Evolutionary conservation across 2,888 invertebrate species (phyloP).

Genomic region (Scrobipalpa atriplicella): DNA sequence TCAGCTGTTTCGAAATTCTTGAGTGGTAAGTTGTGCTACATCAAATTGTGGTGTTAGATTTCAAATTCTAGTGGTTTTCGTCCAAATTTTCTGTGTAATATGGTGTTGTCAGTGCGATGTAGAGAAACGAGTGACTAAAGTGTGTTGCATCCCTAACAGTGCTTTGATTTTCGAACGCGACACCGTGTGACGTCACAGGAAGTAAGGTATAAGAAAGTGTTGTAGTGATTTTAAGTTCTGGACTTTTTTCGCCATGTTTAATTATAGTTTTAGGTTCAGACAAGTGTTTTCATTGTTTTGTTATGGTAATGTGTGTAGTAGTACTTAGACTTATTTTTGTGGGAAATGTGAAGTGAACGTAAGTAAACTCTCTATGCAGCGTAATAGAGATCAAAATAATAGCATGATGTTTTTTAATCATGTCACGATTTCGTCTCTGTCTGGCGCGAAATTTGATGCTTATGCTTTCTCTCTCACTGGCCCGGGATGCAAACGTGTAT

Average conservation of each 20-base stretch:
- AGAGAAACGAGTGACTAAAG: constrained; percentile 30
- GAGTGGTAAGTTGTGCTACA: constrained; percentile 56
- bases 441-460: constrained; percentile 44
- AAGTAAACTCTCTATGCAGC: constrained; percentile 18
- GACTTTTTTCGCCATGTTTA: constrained; percentile 4
- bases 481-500: constrained; percentile 51
- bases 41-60: constrained; percentile 25
- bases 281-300: neutral
- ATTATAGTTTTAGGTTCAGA: neutral
- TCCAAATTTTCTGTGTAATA: constrained; percentile 8
- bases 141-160: constrained; percentile 51
- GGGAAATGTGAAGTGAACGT: neutral
- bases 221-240: neutral
- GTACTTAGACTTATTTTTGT: constrained; percentile 4
- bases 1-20: constrained; percentile 51
- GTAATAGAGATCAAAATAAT: constrained; percentile 48
- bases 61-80: neutral
- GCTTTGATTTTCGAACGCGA: constrained; percentile 47
- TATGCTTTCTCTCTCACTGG: constrained; percentile 45
- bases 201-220: neutral
- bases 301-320: neutral
- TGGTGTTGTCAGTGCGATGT: constrained; percentile 9
- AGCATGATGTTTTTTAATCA: constrained; percentile 4
- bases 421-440: constrained; percentile 35
- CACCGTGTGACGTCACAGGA: constrained; percentile 46